Evolutionary conservation across 2,888 invertebrate genomes (phyloP).

Genomic region (Macrosoma leucophasiata): DNA sequence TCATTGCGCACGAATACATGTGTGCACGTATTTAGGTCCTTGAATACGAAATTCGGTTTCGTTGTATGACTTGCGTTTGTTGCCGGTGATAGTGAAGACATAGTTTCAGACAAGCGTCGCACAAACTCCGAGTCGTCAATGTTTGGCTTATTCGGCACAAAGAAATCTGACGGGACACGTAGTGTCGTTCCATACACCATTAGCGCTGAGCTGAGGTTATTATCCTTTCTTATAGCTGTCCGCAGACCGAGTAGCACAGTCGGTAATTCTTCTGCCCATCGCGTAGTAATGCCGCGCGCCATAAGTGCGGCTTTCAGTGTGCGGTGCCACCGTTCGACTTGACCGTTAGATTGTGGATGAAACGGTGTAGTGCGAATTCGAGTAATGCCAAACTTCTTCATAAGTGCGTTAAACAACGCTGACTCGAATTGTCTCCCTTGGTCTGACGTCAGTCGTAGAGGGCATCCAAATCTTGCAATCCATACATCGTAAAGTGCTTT

Average conservation of each 20-base stretch:
- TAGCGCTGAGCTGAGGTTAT: constrained; percentile 5
- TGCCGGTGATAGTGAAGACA: not conserved
- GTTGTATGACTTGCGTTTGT: too few relatives aligned
- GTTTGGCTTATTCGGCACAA: constrained; percentile 3
- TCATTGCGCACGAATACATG: too few relatives aligned
- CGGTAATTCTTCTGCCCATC: constrained; percentile 7
- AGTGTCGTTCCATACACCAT: constrained; percentile 6
- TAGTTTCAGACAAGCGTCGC: not conserved
- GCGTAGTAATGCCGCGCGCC: not conserved
- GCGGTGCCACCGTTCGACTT: constrained; percentile 7
- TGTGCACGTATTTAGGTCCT: too few relatives aligned
- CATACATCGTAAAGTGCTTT: constrained; percentile 19
- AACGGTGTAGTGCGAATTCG: constrained; percentile 8
- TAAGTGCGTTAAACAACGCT: constrained; percentile 2
- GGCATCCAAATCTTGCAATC: constrained; percentile 20
- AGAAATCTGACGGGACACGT: constrained; percentile 4
- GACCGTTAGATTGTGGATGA: constrained; percentile 7
- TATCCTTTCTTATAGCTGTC: constrained; percentile 4
- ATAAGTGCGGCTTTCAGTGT: constrained; percentile 4
- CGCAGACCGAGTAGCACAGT: constrained; percentile 12
- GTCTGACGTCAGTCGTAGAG: constrained; percentile 12
- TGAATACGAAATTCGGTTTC: too few relatives aligned
- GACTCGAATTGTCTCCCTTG: constrained; percentile 21
- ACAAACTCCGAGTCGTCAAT: constrained; percentile 1
- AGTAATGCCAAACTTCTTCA: not conserved